A percentile compares a stretch with the other conserved stretches of the same genome.
Evolutionary conservation across 2,888 invertebrate species (phyloP).

Genomic region (Leptopilina drosophilae): DNA sequence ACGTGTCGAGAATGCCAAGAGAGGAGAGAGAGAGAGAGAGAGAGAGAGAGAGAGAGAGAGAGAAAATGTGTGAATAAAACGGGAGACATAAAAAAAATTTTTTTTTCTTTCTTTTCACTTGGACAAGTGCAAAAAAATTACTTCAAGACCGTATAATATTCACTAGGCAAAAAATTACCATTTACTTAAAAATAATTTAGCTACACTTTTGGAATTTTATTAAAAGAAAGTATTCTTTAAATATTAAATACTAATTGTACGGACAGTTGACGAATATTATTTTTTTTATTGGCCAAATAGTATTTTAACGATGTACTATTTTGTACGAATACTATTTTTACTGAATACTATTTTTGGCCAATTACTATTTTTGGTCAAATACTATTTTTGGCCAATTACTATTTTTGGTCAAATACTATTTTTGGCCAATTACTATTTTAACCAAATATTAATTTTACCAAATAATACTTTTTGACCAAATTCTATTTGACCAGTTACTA

Average conservation of each 20-base stretch:
- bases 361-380: background rate
- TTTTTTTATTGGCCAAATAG: background rate
- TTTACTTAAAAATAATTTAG: too few relatives aligned
- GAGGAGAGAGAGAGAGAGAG: too few relatives aligned
- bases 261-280: background rate
- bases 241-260: too few relatives aligned
- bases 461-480: too few relatives aligned
- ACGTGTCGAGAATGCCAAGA: constrained; percentile 16
- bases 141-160: too few relatives aligned
- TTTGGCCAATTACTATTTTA: background rate
- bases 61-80: constrained; percentile 17
- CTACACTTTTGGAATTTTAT: too few relatives aligned
- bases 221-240: too few relatives aligned
- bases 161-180: too few relatives aligned
- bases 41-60: background rate
- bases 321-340: background rate
- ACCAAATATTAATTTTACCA: too few relatives aligned
- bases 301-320: background rate
- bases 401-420: background rate
- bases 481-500: too few relatives aligned
- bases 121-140: background rate
- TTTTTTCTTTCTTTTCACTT: background rate
- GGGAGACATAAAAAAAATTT: background rate
- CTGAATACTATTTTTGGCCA: background rate
- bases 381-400: background rate